Evolutionary conservation across 2,113 vertebrate species (phyloP), one percentile per base, ranked within the genome.

Genomic region (Channa maculata): DNA sequence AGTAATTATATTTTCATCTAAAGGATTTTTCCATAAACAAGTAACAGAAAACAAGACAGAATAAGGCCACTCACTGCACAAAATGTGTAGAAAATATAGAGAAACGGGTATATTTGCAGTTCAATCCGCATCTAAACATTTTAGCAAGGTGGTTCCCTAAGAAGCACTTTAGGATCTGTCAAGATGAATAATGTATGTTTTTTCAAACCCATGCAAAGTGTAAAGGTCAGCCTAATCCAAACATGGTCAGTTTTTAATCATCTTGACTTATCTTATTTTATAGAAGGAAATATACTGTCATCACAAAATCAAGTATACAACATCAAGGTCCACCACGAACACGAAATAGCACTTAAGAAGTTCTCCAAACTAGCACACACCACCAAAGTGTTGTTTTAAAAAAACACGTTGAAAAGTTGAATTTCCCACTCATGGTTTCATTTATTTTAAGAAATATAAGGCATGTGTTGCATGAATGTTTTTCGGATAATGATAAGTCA

Each of bases 401-500:
- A 44, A 76, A 75, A 59, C 5, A n/a, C 61, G 43, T 36, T 14
- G 15, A 50, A 69, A 61, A 71, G 46, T 39, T 4, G 5, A 48
- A 34, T 60, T 41, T 50, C 36, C 77, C 36, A 5, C 46, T 52
- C 33, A 6, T 51, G 8, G 10, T 39, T 69, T 71, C 8, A 15
- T 43, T 8, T 58, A 39, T 64, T 77, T 45, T 55, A 1, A 8
- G 38, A 59, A 43, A 12, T 69, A 53, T n/a, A 2, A 49, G 9
- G 52, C 39, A 5, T 46, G n/a, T 57, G 7, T 77, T 64, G 8
- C 9, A 77, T 39, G 34, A 46, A 5, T 60, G n/a, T 65, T 82
- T 65, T 66, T 48, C 48, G 51, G 46, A 68, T 74, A 77, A 79
- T 66, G 53, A 70, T 79, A 37, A 72, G 66, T 39, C 37, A 33